Base-by-base conservation (phyloP, 2,797 vertebrate species). In the Sylvia borin region DNA sequence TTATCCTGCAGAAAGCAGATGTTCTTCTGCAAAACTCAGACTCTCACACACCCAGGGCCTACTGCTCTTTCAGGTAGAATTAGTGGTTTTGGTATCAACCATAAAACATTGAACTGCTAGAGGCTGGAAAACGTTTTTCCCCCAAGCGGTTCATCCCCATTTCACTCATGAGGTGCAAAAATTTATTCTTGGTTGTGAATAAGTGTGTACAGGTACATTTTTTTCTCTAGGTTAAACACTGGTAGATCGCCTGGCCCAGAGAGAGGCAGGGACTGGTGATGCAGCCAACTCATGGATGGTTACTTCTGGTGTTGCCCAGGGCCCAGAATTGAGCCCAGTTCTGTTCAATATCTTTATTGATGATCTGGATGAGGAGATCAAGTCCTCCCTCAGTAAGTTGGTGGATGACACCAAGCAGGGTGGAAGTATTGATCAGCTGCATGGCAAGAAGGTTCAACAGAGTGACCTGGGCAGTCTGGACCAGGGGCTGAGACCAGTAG, bases 1-100 rank as follows among this genome's bases (percentile, higher is more conserved):
- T 95, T 90, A 90, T n/a, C 47, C 88, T 57, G 26, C 51, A 78
- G 51, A 96, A 95, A 93, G 62, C 73, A 97, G 93, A 90, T 88
- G 76, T 8, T 81, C 54, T n/a, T 81, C 66, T 78, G 60, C 40
- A 70, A 76, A 91, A 45, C 75, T 82, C 70, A 45, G 27, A 43
- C 34, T 57, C 60, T 51, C 16, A 60, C 36, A 36, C 16, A 78
- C n/a, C 16, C 43, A 72, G 40, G 27, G 7, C n/a, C 65, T 58
- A 65, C 47, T 54, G 38, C 26, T 74, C 27, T 68, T 84, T 73
- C 76, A 73, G 25, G 20, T 42, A 77, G 21, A 38, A 5, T 14
- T 67, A 18, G 2, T 47, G 20, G 20, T 17, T 78, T 61, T 88
- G 50, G 57, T 68, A 36, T 26, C 27, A 25, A 19, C 65, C 53